Conservation (phyloP, 2,888 invertebrate genomes). For the Mesoligia furuncula region DNA sequence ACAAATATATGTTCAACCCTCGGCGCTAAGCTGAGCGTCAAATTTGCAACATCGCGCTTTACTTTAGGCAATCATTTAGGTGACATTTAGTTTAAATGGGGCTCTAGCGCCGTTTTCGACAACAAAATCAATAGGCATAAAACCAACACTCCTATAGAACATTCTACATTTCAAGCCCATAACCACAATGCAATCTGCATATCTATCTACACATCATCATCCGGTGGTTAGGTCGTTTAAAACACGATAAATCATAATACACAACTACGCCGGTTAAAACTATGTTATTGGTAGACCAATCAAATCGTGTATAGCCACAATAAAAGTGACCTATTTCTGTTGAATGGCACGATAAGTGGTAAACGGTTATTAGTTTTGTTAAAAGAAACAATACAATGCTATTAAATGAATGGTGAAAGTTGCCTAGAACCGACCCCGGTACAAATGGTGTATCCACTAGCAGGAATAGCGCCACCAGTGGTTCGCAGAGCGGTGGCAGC, state of each 20-base stretch:
- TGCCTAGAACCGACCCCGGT: too few relatives aligned
- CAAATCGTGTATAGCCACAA: slow-evolving; percentile 26
- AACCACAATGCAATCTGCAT: slow-evolving; percentile 34
- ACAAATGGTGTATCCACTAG: too few relatives aligned
- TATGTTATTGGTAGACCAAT: slow-evolving; percentile 48
- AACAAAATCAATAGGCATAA: neutral
- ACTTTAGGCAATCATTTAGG: neutral
- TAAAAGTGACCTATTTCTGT: slow-evolving; percentile 47
- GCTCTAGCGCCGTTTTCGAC: neutral
- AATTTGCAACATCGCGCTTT: neutral
- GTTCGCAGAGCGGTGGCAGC: too few relatives aligned
- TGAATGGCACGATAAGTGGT: slow-evolving; percentile 25
- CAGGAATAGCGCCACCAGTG: too few relatives aligned
- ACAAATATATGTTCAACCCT: neutral
- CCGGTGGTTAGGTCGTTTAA: slow-evolving; percentile 46
- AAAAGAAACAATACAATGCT: slow-evolving; percentile 7
- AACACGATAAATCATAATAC: slow-evolving; percentile 60
- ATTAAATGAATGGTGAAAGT: neutral
- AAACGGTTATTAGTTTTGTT: slow-evolving; percentile 30
- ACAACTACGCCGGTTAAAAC: slow-evolving; percentile 32
- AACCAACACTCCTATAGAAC: neutral
- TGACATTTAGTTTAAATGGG: neutral
- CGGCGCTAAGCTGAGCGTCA: neutral
- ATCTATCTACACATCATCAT: slow-evolving; percentile 33
- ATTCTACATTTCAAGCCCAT: neutral